Percentiles rank a stretch among this genome's conserved stretches.
Conservation (phyloP, 2,113 vertebrate genomes). For the Rhinopithecus roxellana region DNA sequence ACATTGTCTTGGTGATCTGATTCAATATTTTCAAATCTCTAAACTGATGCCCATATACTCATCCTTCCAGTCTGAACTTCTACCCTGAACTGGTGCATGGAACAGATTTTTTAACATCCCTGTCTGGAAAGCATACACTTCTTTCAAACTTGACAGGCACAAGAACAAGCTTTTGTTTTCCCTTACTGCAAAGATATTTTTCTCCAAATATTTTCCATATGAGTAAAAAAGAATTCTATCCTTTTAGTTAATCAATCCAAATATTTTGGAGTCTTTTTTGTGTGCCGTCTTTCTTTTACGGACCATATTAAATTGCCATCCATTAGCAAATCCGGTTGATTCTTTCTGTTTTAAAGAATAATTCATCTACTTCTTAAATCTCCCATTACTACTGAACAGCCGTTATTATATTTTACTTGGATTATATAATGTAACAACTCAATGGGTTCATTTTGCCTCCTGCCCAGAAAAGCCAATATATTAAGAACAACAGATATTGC, state of each 20-base stretch:
- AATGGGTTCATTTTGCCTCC: too few species aligned
- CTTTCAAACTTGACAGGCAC: not conserved
- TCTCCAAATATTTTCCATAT: not conserved
- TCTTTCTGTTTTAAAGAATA: not conserved
- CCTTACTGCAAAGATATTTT: not conserved
- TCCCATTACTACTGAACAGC: not conserved
- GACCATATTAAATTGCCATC: not conserved
- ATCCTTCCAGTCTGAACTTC: not conserved
- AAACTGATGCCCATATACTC: not conserved
- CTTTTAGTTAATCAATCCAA: not conserved
- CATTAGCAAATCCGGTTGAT: not conserved
- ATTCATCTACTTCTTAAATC: not conserved
- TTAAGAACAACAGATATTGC: too few species aligned
- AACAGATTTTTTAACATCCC: not conserved
- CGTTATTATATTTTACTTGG: not conserved
- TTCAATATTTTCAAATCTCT: not conserved
- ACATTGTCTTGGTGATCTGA: not conserved
- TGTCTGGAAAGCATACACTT: not conserved
- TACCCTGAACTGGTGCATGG: not conserved
- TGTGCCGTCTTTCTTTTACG: not conserved
- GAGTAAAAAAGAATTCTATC: not conserved
- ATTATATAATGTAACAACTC: not conserved
- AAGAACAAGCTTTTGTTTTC: not conserved
- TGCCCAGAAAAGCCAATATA: too few species aligned
- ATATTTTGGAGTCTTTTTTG: not conserved